A percentile compares a stretch with the other conserved stretches of the same genome.
These are phyloP conservation scores for Corythucha ciliata DNA, from an alignment of 2,888 invertebrate genomes.

Conservation along the genomic window DNA sequence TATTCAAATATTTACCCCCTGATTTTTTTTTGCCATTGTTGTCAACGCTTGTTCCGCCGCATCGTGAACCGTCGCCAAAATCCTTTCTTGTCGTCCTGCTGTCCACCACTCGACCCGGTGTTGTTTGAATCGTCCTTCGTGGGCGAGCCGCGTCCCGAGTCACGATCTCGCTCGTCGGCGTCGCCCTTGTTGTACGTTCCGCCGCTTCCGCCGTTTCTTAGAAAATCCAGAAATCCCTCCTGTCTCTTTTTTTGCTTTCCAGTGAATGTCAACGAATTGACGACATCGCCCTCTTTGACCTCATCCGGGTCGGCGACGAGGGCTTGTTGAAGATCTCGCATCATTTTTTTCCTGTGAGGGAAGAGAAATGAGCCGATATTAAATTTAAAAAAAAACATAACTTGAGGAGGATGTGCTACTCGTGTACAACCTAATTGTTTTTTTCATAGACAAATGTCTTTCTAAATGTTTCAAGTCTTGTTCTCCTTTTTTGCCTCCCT, in stretches of 20 bases:
- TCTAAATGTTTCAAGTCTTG: constrained; percentile 66
- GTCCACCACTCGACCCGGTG: constrained; percentile 1
- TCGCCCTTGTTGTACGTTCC: constrained; percentile 15
- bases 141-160: constrained; percentile 14
- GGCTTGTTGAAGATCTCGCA: constrained; percentile 28
- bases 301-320: constrained; percentile 26
- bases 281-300: constrained; percentile 23
- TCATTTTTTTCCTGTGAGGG: constrained; percentile 28
- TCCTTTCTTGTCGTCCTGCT: constrained; percentile 26
- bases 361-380: background rate
- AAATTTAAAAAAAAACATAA: background rate
- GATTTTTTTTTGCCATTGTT: no score
- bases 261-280: constrained; percentile 12
- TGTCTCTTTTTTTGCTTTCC: constrained; percentile 20
- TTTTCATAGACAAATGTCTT: constrained; percentile 76
- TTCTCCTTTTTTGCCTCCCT: constrained; percentile 46
- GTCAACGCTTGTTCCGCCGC: constrained; percentile 26
- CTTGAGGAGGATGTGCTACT: background rate
- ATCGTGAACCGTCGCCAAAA: constrained; percentile 29
- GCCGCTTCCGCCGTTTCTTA: constrained; percentile 15
- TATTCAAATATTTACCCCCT: no score
- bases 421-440: constrained; percentile 51
- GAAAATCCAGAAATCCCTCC: constrained; percentile 24
- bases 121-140: constrained; percentile 8
- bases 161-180: constrained; percentile 19